phyloP scores from a whole-genome alignment of 1,140 invertebrate genomes.

The Telenomus remus region DNA sequence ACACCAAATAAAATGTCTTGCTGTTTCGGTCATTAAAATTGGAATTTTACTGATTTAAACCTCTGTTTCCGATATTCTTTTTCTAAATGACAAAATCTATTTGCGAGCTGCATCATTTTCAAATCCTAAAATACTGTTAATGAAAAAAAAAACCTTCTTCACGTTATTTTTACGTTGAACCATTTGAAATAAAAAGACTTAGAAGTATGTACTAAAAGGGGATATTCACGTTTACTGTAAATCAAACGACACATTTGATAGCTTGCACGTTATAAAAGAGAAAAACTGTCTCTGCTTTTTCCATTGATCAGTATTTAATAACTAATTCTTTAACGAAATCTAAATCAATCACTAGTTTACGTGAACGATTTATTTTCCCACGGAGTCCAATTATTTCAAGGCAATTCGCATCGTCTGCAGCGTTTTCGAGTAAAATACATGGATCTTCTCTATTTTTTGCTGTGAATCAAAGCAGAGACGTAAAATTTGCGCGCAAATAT shows the following conservation, averaged over 20 bases:
- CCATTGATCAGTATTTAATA: too few relatives aligned
- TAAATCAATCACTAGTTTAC: neutral
- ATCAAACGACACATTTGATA: conserved; percentile 6
- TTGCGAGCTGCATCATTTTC: too few relatives aligned
- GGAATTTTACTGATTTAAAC: too few relatives aligned
- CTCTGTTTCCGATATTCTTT: too few relatives aligned
- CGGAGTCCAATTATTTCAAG: neutral
- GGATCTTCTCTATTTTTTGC: neutral
- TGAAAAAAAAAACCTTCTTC: neutral
- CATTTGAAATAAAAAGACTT: conserved; percentile 16
- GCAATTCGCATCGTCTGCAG: neutral
- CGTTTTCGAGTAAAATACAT: neutral
- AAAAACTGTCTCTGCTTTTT: neutral
- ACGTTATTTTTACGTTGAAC: conserved; percentile 1
- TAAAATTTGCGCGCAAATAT: conserved; percentile 2
- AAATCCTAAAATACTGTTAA: too few relatives aligned
- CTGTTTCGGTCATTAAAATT: too few relatives aligned
- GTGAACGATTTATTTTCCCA: neutral
- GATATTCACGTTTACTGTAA: conserved; percentile 31
- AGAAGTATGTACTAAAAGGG: conserved; percentile 30
- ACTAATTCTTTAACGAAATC: too few relatives aligned
- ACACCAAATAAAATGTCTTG: too few relatives aligned
- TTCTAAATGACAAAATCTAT: too few relatives aligned
- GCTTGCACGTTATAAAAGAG: conserved; percentile 3
- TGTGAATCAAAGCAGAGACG: neutral